phyloP scores from a whole-genome alignment of 2,797 vertebrate genomes.

The Dermochelys coriacea region DNA sequence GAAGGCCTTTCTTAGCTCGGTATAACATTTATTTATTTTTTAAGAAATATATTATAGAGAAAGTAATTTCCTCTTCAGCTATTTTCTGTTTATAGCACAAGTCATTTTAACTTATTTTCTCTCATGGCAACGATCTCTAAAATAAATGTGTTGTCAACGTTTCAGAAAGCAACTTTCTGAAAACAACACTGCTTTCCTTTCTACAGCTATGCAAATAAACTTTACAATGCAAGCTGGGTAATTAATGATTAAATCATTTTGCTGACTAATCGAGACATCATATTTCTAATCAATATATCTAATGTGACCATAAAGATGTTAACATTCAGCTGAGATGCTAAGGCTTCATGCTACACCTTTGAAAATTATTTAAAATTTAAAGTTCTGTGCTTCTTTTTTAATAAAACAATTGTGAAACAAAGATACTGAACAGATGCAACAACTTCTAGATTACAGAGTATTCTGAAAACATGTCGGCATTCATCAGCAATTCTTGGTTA shows the following conservation, averaged over 20 bases:
- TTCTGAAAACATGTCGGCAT: background rate
- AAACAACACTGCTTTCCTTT: background rate
- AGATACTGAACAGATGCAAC: background rate
- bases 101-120: conserved; percentile 27
- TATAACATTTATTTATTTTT: background rate
- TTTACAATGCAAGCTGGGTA: conserved; percentile 18
- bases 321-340: conserved; percentile 12
- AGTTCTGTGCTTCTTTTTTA: background rate
- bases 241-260: conserved; percentile 33
- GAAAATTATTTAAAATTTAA: conserved; percentile 33
- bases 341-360: background rate
- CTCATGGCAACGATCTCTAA: conserved; percentile 49
- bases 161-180: conserved; percentile 18
- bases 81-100: conserved; percentile 47
- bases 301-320: conserved; percentile 26
- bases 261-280: conserved; percentile 33
- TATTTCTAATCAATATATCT: conserved; percentile 35
- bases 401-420: background rate
- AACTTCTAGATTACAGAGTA: background rate
- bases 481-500: background rate
- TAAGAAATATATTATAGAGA: background rate
- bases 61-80: conserved; percentile 35
- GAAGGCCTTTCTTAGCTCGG: background rate
- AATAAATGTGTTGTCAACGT: conserved; percentile 37
- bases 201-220: conserved; percentile 51